These are phyloP conservation scores for Alexandromys oeconomus DNA, from an alignment of 2,797 vertebrate genomes.

Conservation along the genomic window DNA sequence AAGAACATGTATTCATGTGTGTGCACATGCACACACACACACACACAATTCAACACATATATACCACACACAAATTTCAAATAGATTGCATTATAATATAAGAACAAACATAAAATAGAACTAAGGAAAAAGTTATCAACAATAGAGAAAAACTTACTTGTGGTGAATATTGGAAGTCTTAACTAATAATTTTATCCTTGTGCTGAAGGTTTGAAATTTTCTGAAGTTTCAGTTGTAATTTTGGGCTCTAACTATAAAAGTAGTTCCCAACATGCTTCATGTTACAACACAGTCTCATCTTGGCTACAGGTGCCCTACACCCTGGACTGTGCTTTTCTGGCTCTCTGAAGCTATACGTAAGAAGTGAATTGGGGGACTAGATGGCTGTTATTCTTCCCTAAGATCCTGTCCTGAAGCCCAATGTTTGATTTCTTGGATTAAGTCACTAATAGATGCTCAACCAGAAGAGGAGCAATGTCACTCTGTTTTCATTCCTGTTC, in stretches of 20 bases:
- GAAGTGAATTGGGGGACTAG: neutral
- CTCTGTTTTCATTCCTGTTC: neutral
- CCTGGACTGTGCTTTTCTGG: neutral
- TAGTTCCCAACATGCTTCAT: neutral
- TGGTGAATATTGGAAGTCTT: conserved; percentile 1
- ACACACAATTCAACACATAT: no score
- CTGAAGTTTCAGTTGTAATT: neutral
- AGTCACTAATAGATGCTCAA: neutral
- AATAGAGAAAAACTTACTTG: conserved; percentile 34
- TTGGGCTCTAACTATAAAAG: neutral
- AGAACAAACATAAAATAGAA: neutral
- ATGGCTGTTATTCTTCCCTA: neutral
- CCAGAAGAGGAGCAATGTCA: neutral
- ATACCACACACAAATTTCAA: neutral
- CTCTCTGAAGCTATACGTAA: neutral
- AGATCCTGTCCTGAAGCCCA: neutral
- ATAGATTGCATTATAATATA: neutral
- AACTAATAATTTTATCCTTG: neutral
- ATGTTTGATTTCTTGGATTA: neutral
- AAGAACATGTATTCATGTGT: no score
- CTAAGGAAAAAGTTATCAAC: neutral
- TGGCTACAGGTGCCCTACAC: neutral
- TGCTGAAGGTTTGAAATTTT: neutral
- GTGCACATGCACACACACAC: neutral
- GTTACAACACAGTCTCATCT: neutral